Conservation (phyloP, 92 coral and sea anemone genomes). For the Parazoanthus atlanticus region DNA sequence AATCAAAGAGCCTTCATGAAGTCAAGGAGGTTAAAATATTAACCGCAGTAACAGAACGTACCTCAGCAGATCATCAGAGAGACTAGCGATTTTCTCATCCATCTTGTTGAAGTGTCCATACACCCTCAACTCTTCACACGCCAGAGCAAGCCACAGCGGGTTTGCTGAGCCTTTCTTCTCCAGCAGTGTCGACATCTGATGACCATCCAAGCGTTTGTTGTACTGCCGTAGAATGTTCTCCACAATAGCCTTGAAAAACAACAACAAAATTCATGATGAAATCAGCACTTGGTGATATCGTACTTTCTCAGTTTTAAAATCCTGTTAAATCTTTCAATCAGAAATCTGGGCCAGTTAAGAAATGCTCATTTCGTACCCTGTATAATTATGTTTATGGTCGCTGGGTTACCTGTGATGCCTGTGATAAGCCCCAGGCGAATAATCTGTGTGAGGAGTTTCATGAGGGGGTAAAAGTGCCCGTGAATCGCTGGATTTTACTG, state of each 20-base stretch:
- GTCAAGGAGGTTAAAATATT: background rate
- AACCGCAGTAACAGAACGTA: constrained; percentile 7
- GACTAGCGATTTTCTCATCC: constrained; percentile 90
- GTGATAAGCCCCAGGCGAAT: too few relatives aligned
- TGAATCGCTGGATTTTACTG: too few relatives aligned
- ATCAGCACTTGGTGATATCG: too few relatives aligned
- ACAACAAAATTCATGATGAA: background rate
- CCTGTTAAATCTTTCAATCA: too few relatives aligned
- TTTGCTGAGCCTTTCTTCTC: constrained; percentile 96
- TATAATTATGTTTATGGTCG: too few relatives aligned
- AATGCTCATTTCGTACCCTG: too few relatives aligned
- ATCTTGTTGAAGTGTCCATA: constrained; percentile 88
- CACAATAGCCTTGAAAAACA: constrained; percentile 79
- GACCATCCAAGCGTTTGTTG: constrained; percentile 93
- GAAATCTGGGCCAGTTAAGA: too few relatives aligned
- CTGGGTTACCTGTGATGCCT: too few relatives aligned
- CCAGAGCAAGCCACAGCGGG: constrained; percentile 94
- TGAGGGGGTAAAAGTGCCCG: too few relatives aligned
- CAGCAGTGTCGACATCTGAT: constrained; percentile 86
- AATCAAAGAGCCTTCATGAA: too few relatives aligned
- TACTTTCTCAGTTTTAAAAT: too few relatives aligned
- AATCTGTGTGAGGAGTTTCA: too few relatives aligned
- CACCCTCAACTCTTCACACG: constrained; percentile 97
- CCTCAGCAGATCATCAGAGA: constrained; percentile 94
- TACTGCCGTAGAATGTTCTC: constrained; percentile 92